Percentiles rank a stretch among this genome's conserved stretches.
Conservation (phyloP, 2,113 vertebrate species). For the Turdus rufiventris region DNA sequence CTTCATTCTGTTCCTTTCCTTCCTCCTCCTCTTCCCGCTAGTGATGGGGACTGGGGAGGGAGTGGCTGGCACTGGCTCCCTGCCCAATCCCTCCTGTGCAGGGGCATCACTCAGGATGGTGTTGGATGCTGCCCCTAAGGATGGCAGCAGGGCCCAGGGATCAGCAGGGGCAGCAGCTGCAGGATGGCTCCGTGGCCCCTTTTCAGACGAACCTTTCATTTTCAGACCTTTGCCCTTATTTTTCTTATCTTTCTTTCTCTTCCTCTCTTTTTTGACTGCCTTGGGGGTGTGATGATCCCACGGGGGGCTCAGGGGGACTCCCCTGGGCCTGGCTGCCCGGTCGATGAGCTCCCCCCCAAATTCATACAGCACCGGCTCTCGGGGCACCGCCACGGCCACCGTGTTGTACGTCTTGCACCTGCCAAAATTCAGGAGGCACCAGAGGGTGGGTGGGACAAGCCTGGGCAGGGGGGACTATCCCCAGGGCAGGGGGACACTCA, state of each 20-base stretch:
- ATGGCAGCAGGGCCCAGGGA: neutral
- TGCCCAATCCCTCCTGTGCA: accelerated
- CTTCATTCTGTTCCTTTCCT: slow-evolving; percentile 30
- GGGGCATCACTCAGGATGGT: slow-evolving; percentile 61
- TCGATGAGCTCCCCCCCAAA: slow-evolving; percentile 83
- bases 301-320: neutral
- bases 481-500: slow-evolving; percentile 58
- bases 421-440: accelerated
- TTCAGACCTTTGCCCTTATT: slow-evolving; percentile 73
- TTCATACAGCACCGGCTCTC: slow-evolving; percentile 81
- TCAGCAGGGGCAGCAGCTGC: neutral
- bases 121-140: slow-evolving; percentile 58
- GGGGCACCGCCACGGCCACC: slow-evolving; percentile 77
- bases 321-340: slow-evolving; percentile 48
- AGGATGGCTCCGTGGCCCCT: neutral
- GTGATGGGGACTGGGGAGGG: accelerated
- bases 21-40: neutral
- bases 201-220: slow-evolving; percentile 40
- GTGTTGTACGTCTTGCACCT: slow-evolving; percentile 87
- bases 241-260: slow-evolving; percentile 59
- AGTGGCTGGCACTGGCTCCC: neutral
- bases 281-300: neutral
- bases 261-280: slow-evolving; percentile 58
- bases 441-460: neutral
- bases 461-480: accelerated